These are phyloP conservation scores for Standfussiana lucernea DNA, from an alignment of 2,888 invertebrate genomes.

Conservation along the genomic window DNA sequence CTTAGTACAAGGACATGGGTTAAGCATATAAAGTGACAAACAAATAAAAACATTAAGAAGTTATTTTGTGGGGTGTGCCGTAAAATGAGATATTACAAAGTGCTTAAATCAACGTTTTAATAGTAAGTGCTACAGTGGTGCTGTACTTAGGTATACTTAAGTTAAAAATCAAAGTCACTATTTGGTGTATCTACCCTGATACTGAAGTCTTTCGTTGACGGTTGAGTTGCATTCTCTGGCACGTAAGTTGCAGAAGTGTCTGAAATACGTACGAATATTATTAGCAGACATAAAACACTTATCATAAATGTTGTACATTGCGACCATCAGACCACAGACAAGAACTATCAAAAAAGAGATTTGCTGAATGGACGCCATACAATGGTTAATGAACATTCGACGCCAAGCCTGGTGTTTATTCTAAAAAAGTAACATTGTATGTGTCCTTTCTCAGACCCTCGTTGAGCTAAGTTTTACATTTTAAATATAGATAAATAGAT, in stretches of 20 bases:
- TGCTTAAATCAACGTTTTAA: conserved; percentile 35
- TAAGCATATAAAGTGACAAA: no score
- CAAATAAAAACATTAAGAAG: no score
- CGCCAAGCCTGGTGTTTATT: background rate
- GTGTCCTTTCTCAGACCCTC: background rate
- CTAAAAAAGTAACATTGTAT: background rate
- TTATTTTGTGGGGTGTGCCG: background rate
- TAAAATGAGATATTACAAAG: background rate
- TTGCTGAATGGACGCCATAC: background rate
- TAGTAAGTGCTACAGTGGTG: conserved; percentile 23
- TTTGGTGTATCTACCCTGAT: conserved; percentile 75
- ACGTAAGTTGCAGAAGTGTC: conserved; percentile 78
- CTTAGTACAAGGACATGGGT: no score
- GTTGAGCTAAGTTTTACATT: background rate
- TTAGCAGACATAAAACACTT: background rate
- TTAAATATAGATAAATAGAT: background rate
- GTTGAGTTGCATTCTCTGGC: conserved; percentile 68
- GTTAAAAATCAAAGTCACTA: conserved; percentile 83
- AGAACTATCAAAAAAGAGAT: background rate
- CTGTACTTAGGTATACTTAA: conserved; percentile 12
- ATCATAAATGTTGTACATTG: background rate
- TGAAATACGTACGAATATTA: conserved; percentile 61
- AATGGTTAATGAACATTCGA: background rate
- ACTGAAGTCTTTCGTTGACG: conserved; percentile 56
- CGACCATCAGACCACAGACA: background rate